Evolutionary conservation across 2,888 invertebrate species (phyloP), one percentile per base, ranked within the genome.

Genomic region (Apeira syringaria): DNA sequence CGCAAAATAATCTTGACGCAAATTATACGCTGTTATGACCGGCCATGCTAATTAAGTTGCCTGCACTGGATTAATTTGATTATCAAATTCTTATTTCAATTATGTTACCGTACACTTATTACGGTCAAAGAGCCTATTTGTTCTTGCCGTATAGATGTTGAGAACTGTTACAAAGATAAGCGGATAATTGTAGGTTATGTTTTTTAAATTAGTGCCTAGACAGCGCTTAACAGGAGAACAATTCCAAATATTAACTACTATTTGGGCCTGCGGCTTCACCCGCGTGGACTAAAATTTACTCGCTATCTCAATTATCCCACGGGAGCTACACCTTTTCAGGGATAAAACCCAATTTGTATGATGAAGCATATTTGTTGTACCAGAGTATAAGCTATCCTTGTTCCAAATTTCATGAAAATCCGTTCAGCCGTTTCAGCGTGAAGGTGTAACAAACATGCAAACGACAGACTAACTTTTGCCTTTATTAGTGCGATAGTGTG

Each of bases 1-100:
- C 75, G 76, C 75, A 68, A 79, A 84, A 85, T 83, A 75, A 81
- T 84, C 84, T 80, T 77, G 80, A 86, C 83, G 71, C 83, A 87
- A 86, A 88, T 88, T 88, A 87, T 81, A 87, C 72, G 69, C 78
- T 83, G 78, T 72, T 81, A 74, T 69, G 59, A 75, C 64, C 73
- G 70, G 79, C 72, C 68, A 81, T 73, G 72, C 70, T 83, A 82
- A 86, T 87, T 83, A 84, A 80, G 75, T 83, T 80, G 80, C 82
- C 78, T 67, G 64, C 64, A 68, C 56, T 64, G 77, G 77, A 84
- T 84, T 81, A 82, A 88, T 86, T 84, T 80, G 80, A 85, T 85
- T 82, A 84, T 79, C 77, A 73, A 74, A 72, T 74, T 80, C 74
- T 80, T 77, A 78, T 85, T 85, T 86, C 83, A 86, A 86, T 82